Conservation (phyloP, 2,797 vertebrate genomes). For the Paratrypauchen microcephalus region DNA sequence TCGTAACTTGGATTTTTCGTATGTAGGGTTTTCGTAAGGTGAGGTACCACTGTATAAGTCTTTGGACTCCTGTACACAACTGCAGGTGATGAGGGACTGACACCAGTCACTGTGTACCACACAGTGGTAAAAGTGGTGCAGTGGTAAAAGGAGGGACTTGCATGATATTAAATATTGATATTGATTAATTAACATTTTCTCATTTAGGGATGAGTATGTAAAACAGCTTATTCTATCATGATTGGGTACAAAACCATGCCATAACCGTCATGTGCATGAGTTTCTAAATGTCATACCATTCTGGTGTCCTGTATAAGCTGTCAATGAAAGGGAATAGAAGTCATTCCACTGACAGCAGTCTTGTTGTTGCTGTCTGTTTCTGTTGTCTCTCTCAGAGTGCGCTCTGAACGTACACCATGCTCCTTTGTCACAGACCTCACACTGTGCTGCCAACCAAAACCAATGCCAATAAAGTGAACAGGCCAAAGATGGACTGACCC, state of each 20-base stretch:
- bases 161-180: no score
- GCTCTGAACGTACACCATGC: conserved; percentile 28
- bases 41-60: no score
- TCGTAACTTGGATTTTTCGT: no score
- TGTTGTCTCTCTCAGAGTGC: conserved; percentile 14
- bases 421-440: conserved; percentile 25
- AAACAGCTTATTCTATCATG: no score
- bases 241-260: background rate
- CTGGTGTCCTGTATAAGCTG: background rate
- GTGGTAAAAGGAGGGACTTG: no score
- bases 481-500: conserved; percentile 22
- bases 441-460: conserved; percentile 24
- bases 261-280: background rate
- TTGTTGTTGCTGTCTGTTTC: conserved; percentile 1
- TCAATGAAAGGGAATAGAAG: conserved; percentile 2
- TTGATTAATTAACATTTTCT: no score
- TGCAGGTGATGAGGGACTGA: no score
- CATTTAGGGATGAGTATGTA: no score
- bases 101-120: no score
- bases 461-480: conserved; percentile 40
- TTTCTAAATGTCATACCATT: background rate
- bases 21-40: no score
- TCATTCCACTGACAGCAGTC: conserved; percentile 6
- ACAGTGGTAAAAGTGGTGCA: no score
- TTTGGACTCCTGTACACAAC: no score